These are phyloP conservation scores for Chionis minor DNA, from an alignment of 2,113 vertebrate genomes.

Conservation along the genomic window DNA sequence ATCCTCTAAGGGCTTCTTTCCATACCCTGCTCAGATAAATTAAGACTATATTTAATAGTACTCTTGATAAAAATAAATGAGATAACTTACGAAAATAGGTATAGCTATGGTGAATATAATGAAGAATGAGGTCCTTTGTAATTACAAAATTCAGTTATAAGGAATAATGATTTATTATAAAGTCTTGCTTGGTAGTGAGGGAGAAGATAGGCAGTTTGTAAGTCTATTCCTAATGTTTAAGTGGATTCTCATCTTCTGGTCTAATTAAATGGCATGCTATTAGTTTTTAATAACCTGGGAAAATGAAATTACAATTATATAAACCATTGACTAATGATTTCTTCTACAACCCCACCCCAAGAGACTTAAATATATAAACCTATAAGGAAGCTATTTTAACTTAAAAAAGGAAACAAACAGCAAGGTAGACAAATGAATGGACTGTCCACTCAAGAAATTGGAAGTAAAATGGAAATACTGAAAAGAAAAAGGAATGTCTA, in stretches of 20 bases:
- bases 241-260: background rate
- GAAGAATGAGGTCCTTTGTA: constrained; percentile 9
- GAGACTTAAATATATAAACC: background rate
- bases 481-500: background rate
- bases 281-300: constrained; percentile 46
- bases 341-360: background rate
- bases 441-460: background rate
- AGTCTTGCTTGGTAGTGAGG: background rate
- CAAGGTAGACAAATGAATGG: background rate
- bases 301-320: constrained; percentile 22
- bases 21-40: background rate
- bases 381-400: background rate
- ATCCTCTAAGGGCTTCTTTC: constrained; percentile 8
- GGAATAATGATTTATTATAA: constrained; percentile 18
- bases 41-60: constrained; percentile 21
- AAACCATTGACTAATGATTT: constrained; percentile 30
- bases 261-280: constrained; percentile 44
- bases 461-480: background rate
- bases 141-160: constrained; percentile 9
- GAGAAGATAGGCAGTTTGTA: background rate
- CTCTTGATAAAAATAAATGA: constrained; percentile 45
- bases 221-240: constrained; percentile 26
- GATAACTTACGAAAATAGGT: constrained; percentile 20
- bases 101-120: background rate
- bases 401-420: background rate